A percentile compares a stretch with the other conserved stretches of the same genome.
These are phyloP conservation scores for Cremastinae sp. DNA, from an alignment of 2,888 invertebrate species.

Conservation along the genomic window DNA sequence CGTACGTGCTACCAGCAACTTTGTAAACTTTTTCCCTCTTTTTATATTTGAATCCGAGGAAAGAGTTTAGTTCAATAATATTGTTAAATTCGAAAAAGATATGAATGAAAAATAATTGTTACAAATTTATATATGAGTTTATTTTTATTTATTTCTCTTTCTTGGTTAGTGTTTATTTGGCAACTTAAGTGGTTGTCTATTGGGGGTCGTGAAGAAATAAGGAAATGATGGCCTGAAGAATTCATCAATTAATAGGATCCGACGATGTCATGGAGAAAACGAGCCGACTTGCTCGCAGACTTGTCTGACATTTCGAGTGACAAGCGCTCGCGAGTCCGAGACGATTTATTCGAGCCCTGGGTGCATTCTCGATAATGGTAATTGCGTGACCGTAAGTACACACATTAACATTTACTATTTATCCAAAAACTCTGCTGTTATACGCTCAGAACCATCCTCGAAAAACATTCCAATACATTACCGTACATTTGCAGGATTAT, in stretches of 20 bases:
- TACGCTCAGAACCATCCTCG: background rate
- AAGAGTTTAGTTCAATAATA: too few species aligned
- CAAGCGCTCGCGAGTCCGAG: constrained; percentile 75
- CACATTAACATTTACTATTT: constrained; percentile 76
- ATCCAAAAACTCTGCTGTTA: constrained; percentile 74
- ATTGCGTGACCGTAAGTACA: constrained; percentile 57
- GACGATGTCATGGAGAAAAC: constrained; percentile 60
- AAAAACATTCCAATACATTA: background rate
- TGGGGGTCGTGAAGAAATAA: constrained; percentile 24
- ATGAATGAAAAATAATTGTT: too few species aligned
- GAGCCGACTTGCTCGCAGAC: constrained; percentile 36
- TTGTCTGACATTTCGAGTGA: constrained; percentile 75
- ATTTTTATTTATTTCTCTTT: background rate
- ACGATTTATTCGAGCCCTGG: constrained; percentile 70
- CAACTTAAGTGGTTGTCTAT: background rate
- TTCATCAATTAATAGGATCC: constrained; percentile 78
- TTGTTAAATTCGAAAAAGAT: too few species aligned
- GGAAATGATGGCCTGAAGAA: constrained; percentile 49
- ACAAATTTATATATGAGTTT: too few species aligned
- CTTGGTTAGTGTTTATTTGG: background rate
- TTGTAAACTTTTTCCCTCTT: constrained; percentile 43
- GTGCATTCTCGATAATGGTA: constrained; percentile 27
- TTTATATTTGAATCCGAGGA: too few species aligned
- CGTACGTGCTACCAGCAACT: constrained; percentile 49
- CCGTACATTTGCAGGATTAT: too few species aligned